Base-by-base conservation (phyloP, 2,113 vertebrate genomes). In the Danionella cerebrum region DNA sequence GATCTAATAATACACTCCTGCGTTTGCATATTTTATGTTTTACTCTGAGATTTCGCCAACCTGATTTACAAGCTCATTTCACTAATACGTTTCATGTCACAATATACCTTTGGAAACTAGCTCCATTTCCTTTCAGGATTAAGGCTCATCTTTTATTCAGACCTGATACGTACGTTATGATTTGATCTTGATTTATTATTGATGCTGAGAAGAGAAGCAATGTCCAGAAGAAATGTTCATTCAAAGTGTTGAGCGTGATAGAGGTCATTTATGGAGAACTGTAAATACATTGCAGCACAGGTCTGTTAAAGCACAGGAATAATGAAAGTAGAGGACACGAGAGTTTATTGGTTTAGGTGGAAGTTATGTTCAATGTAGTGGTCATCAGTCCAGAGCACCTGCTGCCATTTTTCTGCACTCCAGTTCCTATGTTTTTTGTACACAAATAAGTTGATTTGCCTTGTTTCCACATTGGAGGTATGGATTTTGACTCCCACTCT, bases 21-120 rank as follows among this genome's bases (percentile, higher is more conserved):
- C 41, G 55, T 71, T 63, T 75, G 69, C 73, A 75, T 71, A 75
- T 75, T 75, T 75, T 52, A 75, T 75, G 73, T 75, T 67, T 67
- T 71, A 75, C 70, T 75, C 73, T 53, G 72, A 71, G 66, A 75
- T 71, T 75, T 75, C 64, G 71, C 64, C 66, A 64, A 75, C 64
- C 68, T 71, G 42, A 70, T 75, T 70, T 39, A 59, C 68, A 67
- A 70, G 67, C 73, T 75, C 73, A 67, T 75, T 75, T 71, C 66
- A 63, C 68, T 65, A 75, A 75, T 75, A 60, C 35, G 64, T 75
- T 71, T 64, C 68, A 71, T 71, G 73, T 71, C 73, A 75, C 68
- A 75, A 71, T 71, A 71, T 75, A 75, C 73, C 68, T 75, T 75
- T 75, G 19, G 73, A 75, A 75, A 71, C 64, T 41, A 31, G 54